Evolutionary conservation across 92 coral and sea anemone species (phyloP).

Genomic region (Palythoa caribaeorum): DNA sequence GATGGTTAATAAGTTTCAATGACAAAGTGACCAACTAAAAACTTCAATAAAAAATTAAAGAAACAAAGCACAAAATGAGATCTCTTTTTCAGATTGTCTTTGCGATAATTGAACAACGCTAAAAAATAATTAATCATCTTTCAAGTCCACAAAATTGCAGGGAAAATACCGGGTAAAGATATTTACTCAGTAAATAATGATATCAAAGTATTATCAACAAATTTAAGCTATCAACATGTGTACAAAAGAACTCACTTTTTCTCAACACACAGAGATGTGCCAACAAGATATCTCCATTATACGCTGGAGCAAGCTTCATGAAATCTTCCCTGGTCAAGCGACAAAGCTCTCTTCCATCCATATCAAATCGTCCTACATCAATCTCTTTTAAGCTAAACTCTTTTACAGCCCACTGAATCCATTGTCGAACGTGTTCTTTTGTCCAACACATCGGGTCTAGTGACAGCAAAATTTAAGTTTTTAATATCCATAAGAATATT

Average conservation of each 20-base stretch:
- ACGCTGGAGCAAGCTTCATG: conserved; percentile 99
- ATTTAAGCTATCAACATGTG: too few relatives aligned
- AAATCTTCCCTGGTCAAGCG: conserved; percentile 94
- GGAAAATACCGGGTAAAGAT: neutral
- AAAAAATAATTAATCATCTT: neutral
- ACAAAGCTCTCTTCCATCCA: conserved; percentile 96
- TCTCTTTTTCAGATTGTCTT: neutral
- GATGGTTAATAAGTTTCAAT: too few relatives aligned
- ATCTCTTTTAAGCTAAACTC: conserved; percentile 97
- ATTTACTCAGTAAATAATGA: neutral
- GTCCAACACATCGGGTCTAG: conserved; percentile 99
- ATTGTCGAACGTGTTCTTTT: conserved; percentile 96
- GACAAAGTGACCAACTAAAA: neutral
- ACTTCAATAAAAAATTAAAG: neutral
- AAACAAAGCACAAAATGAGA: too few relatives aligned
- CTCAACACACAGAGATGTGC: conserved; percentile 98
- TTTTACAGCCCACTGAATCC: conserved; percentile 99
- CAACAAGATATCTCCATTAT: conserved; percentile 98
- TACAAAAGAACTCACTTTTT: conserved; percentile 81
- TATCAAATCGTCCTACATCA: conserved; percentile 94
- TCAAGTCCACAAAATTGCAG: neutral
- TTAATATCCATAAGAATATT: neutral
- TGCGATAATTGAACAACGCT: neutral
- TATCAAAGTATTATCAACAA: neutral
- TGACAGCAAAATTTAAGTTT: neutral